Conservation (phyloP, 2,888 invertebrate species). For the Apodemia duryi region DNA sequence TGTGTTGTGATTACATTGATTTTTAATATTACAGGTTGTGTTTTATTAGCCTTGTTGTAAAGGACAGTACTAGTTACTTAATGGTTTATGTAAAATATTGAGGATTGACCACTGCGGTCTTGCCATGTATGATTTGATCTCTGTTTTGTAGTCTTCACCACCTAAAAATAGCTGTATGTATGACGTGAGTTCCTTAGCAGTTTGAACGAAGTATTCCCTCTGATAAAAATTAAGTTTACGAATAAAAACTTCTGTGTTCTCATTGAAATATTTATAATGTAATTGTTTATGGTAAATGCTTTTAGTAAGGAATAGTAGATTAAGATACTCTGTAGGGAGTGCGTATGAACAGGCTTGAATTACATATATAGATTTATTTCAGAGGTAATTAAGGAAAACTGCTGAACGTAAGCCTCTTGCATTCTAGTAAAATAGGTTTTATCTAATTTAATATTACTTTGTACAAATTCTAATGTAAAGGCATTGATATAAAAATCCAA, state of each 20-base stretch:
- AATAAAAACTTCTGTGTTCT: slow-evolving; percentile 8
- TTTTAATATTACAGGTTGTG: slow-evolving; percentile 38
- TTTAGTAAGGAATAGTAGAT: slow-evolving; percentile 52
- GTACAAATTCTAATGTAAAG: not conserved
- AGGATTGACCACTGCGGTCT: slow-evolving; percentile 54
- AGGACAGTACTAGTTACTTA: slow-evolving; percentile 33
- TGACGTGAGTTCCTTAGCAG: slow-evolving; percentile 53
- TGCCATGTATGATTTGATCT: slow-evolving; percentile 73
- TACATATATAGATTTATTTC: slow-evolving; percentile 24
- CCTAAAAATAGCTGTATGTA: slow-evolving; percentile 31
- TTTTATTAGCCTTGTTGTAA: slow-evolving; percentile 28
- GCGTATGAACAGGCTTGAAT: slow-evolving; percentile 42
- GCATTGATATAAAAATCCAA: no score
- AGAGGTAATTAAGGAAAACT: slow-evolving; percentile 15
- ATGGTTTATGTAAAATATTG: slow-evolving; percentile 56
- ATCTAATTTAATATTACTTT: slow-evolving; percentile 12
- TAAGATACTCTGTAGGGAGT: slow-evolving; percentile 35
- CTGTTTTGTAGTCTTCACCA: slow-evolving; percentile 57
- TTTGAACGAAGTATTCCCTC: slow-evolving; percentile 37
- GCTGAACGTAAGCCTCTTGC: slow-evolving; percentile 12
- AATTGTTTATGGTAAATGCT: slow-evolving; percentile 45
- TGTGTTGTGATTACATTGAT: no score
- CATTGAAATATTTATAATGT: slow-evolving; percentile 38
- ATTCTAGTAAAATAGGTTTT: not conserved
- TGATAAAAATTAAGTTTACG: slow-evolving; percentile 3